Evolutionary conservation across 2,113 vertebrate genomes (phyloP).

Genomic region (Plotosus lineatus): DNA sequence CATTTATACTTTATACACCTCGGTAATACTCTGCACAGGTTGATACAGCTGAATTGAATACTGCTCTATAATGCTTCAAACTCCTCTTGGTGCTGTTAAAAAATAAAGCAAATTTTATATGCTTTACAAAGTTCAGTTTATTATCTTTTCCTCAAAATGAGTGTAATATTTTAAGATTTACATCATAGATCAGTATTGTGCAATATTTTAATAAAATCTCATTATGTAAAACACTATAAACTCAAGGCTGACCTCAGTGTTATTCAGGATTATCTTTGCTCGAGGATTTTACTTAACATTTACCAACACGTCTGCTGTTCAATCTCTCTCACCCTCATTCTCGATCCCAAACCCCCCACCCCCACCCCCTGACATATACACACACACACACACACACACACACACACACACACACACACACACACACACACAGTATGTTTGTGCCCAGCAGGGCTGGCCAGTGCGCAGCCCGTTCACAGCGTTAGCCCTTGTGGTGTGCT

Average conservation of each 20-base stretch:
- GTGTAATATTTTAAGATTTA: neutral
- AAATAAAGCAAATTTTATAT: neutral
- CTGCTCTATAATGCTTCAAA: neutral
- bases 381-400: conserved; percentile 17
- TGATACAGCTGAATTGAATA: neutral
- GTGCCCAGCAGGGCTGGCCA: conserved; percentile 45
- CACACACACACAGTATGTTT: conserved; percentile 40
- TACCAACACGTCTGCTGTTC: conserved; percentile 50
- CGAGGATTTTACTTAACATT: conserved; percentile 31
- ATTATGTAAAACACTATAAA: neutral
- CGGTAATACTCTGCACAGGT: neutral
- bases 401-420: conserved; percentile 13
- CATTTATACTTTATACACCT: neutral
- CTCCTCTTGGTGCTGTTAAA: neutral
- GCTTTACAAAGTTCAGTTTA: neutral
- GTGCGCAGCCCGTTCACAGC: conserved; percentile 58
- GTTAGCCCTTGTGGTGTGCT: conserved; percentile 40
- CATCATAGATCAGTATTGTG: neutral
- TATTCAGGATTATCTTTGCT: conserved; percentile 9
- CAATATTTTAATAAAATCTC: neutral
- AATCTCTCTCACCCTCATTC: conserved; percentile 40
- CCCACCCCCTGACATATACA: too few relatives aligned
- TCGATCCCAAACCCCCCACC: too few relatives aligned
- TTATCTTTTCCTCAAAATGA: neutral
- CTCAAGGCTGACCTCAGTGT: neutral